These are phyloP conservation scores for Chymomyza caudatula DNA, from an alignment of 2,888 invertebrate genomes.

Conservation along the genomic window DNA sequence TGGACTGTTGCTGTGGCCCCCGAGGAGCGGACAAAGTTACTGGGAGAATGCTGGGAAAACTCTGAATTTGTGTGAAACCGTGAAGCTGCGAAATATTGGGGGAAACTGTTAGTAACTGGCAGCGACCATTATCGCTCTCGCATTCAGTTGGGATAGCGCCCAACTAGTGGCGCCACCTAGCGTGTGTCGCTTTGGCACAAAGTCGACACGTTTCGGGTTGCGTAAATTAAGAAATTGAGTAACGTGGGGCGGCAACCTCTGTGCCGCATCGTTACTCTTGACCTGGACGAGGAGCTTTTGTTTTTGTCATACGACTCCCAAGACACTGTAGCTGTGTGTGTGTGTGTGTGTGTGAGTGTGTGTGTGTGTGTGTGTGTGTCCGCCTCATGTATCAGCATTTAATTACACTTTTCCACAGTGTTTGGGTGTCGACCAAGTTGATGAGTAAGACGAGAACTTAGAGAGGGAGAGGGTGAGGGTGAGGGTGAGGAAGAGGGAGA, in stretches of 20 bases:
- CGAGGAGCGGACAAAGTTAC: background rate
- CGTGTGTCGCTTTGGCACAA: conserved; percentile 6
- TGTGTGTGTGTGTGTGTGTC: conserved; percentile 2
- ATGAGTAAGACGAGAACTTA: conserved; percentile 9
- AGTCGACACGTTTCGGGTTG: conserved; percentile 62
- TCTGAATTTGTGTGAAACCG: background rate
- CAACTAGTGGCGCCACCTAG: conserved; percentile 10
- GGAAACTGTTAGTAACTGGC: conserved; percentile 3
- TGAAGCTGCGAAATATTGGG: background rate
- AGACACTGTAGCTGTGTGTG: background rate
- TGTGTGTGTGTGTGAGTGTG: background rate
- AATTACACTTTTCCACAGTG: conserved; percentile 49
- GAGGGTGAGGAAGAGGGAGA: background rate
- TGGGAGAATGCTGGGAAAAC: background rate
- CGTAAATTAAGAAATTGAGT: conserved; percentile 68
- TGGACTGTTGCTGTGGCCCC: conserved; percentile 38
- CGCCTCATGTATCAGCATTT: conserved; percentile 50
- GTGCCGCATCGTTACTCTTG: background rate
- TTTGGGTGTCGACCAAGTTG: background rate
- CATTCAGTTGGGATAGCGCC: conserved; percentile 26
- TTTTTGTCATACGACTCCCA: background rate
- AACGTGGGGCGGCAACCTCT: conserved; percentile 21
- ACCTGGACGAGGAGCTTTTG: background rate
- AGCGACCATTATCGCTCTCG: conserved; percentile 9
- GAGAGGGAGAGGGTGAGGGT: background rate